phyloP scores from a whole-genome alignment of 2,113 vertebrate genomes.

The Copsychus sechellarum region DNA sequence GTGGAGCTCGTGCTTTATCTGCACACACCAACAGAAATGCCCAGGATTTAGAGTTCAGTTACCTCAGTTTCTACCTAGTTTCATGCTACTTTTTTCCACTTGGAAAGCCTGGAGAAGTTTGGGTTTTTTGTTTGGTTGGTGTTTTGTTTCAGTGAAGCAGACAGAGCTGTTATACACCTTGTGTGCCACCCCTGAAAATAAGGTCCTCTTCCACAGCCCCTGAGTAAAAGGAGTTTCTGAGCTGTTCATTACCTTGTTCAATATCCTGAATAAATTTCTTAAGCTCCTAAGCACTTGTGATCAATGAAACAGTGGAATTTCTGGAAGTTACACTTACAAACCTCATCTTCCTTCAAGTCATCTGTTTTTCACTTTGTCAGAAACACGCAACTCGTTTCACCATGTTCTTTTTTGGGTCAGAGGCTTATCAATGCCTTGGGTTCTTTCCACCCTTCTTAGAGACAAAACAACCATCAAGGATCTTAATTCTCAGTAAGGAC shows the following conservation, averaged over 20 bases:
- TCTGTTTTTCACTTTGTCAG: background rate
- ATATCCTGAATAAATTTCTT: background rate
- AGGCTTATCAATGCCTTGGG: background rate
- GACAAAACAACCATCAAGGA: background rate
- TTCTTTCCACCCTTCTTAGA: background rate
- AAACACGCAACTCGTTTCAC: background rate
- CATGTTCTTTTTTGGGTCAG: background rate
- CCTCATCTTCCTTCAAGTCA: background rate
- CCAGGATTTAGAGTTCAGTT: background rate
- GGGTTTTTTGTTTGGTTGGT: background rate
- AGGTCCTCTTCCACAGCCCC: background rate
- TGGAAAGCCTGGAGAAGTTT: background rate
- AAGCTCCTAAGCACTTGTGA: background rate
- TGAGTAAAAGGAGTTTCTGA: background rate
- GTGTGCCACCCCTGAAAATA: background rate
- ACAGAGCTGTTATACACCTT: background rate
- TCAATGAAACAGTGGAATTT: background rate
- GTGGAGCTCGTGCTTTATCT: background rate
- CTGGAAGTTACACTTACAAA: background rate
- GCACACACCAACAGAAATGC: background rate
- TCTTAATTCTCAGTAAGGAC: background rate
- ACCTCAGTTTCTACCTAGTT: background rate
- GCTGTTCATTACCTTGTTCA: background rate
- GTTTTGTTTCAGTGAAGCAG: background rate
- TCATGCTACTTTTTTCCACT: background rate